Evolutionary conservation across 1,140 invertebrate species (phyloP).

Genomic region (Cyphomyrmex costatus): DNA sequence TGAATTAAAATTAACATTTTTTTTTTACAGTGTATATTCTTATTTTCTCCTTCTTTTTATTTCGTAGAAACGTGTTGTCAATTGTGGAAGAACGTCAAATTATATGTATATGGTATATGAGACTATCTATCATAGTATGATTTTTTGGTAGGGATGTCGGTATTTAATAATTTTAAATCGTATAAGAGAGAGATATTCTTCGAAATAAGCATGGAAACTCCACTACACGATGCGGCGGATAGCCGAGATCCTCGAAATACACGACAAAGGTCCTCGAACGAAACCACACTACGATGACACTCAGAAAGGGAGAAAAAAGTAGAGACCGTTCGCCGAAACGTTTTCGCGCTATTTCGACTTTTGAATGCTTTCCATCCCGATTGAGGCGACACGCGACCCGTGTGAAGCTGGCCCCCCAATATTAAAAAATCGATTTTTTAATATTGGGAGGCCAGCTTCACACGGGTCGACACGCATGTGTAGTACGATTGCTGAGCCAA

Average conservation of each 20-base stretch:
- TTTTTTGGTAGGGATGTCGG: not conserved
- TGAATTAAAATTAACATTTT: no score
- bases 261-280: conserved; percentile 63
- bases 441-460: no score
- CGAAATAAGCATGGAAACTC: conserved; percentile 17
- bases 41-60: not conserved
- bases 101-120: not conserved
- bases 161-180: conserved; percentile 20
- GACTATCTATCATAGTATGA: not conserved
- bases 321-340: conserved; percentile 54
- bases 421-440: no score
- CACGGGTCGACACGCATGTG: not conserved
- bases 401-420: no score
- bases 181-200: conserved; percentile 3
- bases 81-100: not conserved
- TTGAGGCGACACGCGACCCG: not conserved
- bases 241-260: conserved; percentile 40
- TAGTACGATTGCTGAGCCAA: conserved; percentile 5
- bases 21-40: no score
- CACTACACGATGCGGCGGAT: conserved; percentile 50
- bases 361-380: conserved; percentile 38
- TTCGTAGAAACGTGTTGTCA: not conserved
- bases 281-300: conserved; percentile 60
- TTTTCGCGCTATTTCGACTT: conserved; percentile 45
- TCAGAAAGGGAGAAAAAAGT: conserved; percentile 37